Conservation (phyloP, 1,140 invertebrate species). For the Platorchestia sp. region DNA sequence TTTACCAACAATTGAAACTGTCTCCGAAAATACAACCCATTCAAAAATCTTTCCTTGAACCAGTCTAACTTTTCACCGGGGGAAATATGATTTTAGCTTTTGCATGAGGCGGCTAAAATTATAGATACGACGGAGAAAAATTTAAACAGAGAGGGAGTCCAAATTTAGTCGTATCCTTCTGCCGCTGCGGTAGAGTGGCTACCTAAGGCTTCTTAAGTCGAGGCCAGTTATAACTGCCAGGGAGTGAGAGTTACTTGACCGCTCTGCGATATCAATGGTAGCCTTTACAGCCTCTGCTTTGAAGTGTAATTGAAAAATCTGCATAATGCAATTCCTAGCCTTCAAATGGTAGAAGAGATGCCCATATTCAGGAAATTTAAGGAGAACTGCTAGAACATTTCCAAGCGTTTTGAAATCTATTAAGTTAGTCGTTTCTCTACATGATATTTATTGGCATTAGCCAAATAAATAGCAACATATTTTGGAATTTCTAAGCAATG, state of each 20-base stretch:
- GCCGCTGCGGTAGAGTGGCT: background rate
- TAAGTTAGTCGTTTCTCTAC: background rate
- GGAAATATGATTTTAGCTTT: too few relatives aligned
- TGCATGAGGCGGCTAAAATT: too few relatives aligned
- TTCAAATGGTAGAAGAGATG: background rate
- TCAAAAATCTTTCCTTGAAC: too few relatives aligned
- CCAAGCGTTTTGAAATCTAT: background rate
- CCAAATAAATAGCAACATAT: background rate
- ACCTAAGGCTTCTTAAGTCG: background rate
- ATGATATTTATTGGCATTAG: background rate
- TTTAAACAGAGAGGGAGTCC: too few relatives aligned
- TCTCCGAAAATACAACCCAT: too few relatives aligned
- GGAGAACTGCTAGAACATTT: background rate
- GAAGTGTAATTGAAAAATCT: conserved; percentile 10
- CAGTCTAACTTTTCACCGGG: too few relatives aligned
- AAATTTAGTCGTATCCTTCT: background rate
- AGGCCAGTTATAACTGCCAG: background rate
- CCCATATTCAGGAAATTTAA: background rate
- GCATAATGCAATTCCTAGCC: background rate
- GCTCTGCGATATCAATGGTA: background rate
- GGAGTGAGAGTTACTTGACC: background rate
- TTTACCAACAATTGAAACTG: too few relatives aligned
- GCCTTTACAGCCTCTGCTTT: background rate
- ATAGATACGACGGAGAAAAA: too few relatives aligned
- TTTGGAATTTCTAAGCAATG: background rate